phyloP scores from a whole-genome alignment of 2,113 vertebrate species.

The Capreolus pygargus region DNA sequence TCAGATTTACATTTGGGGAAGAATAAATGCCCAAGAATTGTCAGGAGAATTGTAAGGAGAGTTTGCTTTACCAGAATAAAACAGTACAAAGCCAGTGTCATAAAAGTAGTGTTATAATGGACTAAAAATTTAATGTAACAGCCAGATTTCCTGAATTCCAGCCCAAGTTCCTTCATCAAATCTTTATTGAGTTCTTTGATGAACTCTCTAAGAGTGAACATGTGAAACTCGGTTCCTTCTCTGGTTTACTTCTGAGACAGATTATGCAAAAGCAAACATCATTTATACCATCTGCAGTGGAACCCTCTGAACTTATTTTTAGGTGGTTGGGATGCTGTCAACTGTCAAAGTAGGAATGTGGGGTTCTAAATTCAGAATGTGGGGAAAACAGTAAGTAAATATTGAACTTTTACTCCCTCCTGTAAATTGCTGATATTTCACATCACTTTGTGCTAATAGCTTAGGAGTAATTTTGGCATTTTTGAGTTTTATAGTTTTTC shows the following conservation, averaged over 20 bases:
- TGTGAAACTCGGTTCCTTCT: slow-evolving; percentile 8
- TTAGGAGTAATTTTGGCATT: background rate
- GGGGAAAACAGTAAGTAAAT: slow-evolving; percentile 26
- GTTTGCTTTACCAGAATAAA: slow-evolving; percentile 57
- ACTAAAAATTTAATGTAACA: slow-evolving; percentile 10
- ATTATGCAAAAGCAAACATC: slow-evolving; percentile 32
- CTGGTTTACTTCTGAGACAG: slow-evolving; percentile 41
- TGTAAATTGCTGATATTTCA: slow-evolving; percentile 42
- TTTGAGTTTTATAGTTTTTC: slow-evolving; percentile 29
- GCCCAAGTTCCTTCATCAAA: slow-evolving; percentile 30
- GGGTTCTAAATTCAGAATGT: slow-evolving; percentile 43
- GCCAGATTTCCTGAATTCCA: slow-evolving; percentile 23
- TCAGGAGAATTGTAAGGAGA: slow-evolving; percentile 15
- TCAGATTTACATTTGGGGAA: slow-evolving; percentile 34
- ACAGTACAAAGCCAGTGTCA: slow-evolving; percentile 32
- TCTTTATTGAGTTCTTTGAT: slow-evolving; percentile 35
- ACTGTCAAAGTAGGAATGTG: slow-evolving; percentile 32
- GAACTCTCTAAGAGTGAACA: background rate
- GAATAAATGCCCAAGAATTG: background rate
- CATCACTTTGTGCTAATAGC: slow-evolving; percentile 33
- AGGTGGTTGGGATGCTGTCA: slow-evolving; percentile 39
- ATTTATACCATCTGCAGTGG: background rate
- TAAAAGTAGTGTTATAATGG: slow-evolving; percentile 24
- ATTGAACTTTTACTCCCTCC: slow-evolving; percentile 7
- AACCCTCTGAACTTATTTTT: slow-evolving; percentile 33